Base-by-base conservation (phyloP, 1,140 invertebrate genomes). In the Cydia fagiglandana region DNA sequence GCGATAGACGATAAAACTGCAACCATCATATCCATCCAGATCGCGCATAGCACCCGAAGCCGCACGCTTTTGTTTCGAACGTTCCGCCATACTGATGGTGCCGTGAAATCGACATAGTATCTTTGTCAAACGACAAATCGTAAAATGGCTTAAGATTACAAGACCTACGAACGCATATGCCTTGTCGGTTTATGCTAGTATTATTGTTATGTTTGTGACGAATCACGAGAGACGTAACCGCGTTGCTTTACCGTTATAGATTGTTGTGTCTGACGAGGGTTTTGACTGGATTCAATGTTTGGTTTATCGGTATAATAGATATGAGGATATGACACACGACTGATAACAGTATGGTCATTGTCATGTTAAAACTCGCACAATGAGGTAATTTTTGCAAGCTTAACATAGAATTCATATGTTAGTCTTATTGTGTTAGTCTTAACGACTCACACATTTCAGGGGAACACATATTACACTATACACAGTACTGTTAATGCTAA, bases 1-100 rank as follows among this genome's bases (percentile, higher is more conserved):
- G 88, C 85, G 80, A 75, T 80, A 80, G 84, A 80, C 45, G 45
- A 15, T 47, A 47, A 47, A 47, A 47, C 12, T 13, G 45, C 4
- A 47, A 47, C 45, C 45, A 47, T 47, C 80, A 82, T 77, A 10
- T 41, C 38, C 38, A 41, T 41, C 38, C 9, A 41, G 78, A 79
- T 83, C 81, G 81, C 82, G 75, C 76, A 81, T 82, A 86, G 88
- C 88, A 90, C 89, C 89, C 88, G 88, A 86, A 90, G 88, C 88
- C 88, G 86, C 61, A 75, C 17, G 76, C 83, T 81, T 87, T 88
- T 86, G 85, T 87, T 77, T 75, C 68, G 70, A 15, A 68, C 34
- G 34, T 70, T 74, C 64, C 45, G 79, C 75, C 79, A 74, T 64
- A 79, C 76, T 73, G 82, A 81, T 80, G 82, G 76, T 80, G 84